phyloP scores from a whole-genome alignment of 2,888 invertebrate genomes.

The Malthinus seriepunctatus region DNA sequence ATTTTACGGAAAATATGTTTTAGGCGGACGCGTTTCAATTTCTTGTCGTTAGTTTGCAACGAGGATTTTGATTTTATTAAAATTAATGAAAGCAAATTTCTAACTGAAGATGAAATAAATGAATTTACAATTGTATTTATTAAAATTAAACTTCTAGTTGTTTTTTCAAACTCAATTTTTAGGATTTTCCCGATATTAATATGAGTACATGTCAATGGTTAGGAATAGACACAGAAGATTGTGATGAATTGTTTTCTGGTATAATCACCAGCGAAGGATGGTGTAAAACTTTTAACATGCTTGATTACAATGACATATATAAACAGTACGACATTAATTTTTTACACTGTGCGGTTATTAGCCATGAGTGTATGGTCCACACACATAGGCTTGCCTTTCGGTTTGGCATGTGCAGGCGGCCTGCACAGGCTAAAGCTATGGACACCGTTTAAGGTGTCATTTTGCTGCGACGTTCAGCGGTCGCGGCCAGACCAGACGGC shows the following conservation, averaged over 20 bases:
- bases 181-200: neutral
- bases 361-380: no score
- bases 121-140: neutral
- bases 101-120: neutral
- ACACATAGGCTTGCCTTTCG: no score
- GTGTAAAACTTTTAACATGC: constrained; percentile 4
- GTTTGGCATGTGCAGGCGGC: no score
- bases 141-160: neutral
- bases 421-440: no score
- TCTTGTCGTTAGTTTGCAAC: constrained; percentile 4
- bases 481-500: no score
- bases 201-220: neutral
- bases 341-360: no score
- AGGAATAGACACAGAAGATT: neutral
- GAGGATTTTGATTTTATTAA: neutral
- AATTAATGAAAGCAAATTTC: neutral
- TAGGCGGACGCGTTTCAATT: neutral
- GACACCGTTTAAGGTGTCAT: no score
- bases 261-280: neutral
- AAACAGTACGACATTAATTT: neutral
- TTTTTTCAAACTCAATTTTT: neutral
- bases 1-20: constrained; percentile 59
- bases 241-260: neutral
- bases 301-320: neutral
- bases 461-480: no score